These are phyloP conservation scores for Sebastes nivosus DNA, from an alignment of 2,797 vertebrate genomes.

Conservation along the genomic window DNA sequence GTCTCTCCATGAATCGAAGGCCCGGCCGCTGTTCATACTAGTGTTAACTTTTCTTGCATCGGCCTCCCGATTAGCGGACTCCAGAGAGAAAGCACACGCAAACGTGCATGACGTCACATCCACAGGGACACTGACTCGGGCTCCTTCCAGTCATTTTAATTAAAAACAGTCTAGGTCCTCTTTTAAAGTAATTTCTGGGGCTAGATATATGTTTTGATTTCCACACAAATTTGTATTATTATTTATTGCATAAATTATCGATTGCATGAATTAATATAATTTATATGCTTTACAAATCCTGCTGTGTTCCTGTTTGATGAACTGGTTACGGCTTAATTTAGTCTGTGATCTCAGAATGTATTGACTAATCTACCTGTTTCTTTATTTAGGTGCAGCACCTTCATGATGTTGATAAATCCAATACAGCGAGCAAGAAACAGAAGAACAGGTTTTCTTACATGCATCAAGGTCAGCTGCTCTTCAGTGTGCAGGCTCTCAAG, in stretches of 20 bases:
- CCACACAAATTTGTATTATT: neutral
- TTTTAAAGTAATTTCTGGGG: neutral
- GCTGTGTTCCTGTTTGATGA: neutral
- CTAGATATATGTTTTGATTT: neutral
- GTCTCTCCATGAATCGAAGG: no score
- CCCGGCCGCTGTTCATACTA: no score
- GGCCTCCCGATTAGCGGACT: no score
- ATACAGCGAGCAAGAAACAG: conserved; percentile 45
- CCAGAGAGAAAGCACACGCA: no score
- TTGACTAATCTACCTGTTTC: neutral
- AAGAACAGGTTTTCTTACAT: conserved; percentile 29
- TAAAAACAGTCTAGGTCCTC: no score
- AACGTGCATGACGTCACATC: no score
- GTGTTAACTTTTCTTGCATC: no score
- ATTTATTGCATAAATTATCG: no score
- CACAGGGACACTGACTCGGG: no score
- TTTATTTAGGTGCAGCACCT: conserved; percentile 84
- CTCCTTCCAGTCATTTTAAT: no score
- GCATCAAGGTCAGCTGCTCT: conserved; percentile 69
- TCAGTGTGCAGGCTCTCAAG: neutral
- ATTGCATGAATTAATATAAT: neutral
- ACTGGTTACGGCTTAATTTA: neutral
- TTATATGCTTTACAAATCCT: neutral
- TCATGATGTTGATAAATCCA: conserved; percentile 62
- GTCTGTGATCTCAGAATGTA: neutral